Evolutionary conservation across 1,140 invertebrate genomes (phyloP), one percentile per base, ranked within the genome.

Genomic region (Drosophila rufa): DNA sequence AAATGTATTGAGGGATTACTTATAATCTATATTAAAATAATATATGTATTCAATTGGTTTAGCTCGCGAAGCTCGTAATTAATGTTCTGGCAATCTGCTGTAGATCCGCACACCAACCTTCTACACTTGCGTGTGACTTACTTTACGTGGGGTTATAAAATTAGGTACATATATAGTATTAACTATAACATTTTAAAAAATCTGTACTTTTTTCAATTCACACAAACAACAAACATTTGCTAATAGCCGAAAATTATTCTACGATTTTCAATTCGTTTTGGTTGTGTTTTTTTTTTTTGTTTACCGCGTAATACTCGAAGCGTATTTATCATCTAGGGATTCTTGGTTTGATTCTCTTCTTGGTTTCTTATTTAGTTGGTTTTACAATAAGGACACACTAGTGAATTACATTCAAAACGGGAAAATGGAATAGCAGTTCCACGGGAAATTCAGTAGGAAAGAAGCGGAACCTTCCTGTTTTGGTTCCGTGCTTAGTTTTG

Each of bases 241-340:
- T 70, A 87, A 89, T 83, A 77, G 80, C 76, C 77, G 53, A 89
- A 82, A 83, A 83, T 87, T 87, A 83, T 77, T 46, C 83, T 86
- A 87, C 27, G 40, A 33, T 51, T 68, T 47, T 79, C 11, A 75
- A 58, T 79, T 86, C 57, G 60, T 84, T 84, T 83, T 79, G 76
- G 64, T 83, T 73, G 77, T 74, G 27, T 7, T 30, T 33, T 33
- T 9, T 1, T 9, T 33, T 36, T 45, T 9, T 14, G 66, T 68
- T 74, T 70, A 66, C 40, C 48, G 76, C 77, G 60, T 86, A 86
- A 86, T 86, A 86, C 83, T 86, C 84, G 53, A 79, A 62, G 66
- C 58, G 55, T 53, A 53, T 65, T 60, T 75, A 65, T 58, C 46
- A 76, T 71, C 75, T 78, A 67, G 66, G 59, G 67, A 50, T 55